Percentiles rank a stretch among this genome's conserved stretches.
These are phyloP conservation scores for Deilephila elpenor DNA, from an alignment of 2,888 invertebrate species.

Conservation along the genomic window DNA sequence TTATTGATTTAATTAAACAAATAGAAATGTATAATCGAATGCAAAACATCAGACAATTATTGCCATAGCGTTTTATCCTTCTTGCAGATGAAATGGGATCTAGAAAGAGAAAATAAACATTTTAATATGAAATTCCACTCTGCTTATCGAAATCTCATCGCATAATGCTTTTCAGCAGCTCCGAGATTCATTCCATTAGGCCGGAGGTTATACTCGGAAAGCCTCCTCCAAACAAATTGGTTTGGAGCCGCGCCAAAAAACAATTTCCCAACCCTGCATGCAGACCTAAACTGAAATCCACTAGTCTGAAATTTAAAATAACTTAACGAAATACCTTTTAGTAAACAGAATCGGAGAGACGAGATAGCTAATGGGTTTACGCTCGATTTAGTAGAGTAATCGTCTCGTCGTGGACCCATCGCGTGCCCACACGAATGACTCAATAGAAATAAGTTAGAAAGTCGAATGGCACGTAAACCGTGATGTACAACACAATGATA, in stretches of 20 bases:
- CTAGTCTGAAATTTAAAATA: conserved; percentile 3
- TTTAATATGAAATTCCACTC: background rate
- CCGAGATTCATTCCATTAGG: conserved; percentile 13
- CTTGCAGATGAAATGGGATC: no score
- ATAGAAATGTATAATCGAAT: no score
- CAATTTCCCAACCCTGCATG: conserved; percentile 5
- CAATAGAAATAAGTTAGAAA: conserved; percentile 37
- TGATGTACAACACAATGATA: conserved; percentile 23
- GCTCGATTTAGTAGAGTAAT: conserved; percentile 43
- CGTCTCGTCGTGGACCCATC: conserved; percentile 37
- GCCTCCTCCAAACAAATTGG: conserved; percentile 27
- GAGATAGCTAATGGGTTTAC: conserved; percentile 40
- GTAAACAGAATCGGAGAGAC: conserved; percentile 31
- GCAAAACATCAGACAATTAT: no score
- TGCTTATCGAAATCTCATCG: conserved; percentile 17
- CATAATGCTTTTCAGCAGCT: conserved; percentile 9
- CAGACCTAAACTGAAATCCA: background rate
- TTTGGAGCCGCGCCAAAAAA: conserved; percentile 22
- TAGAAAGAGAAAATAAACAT: background rate
- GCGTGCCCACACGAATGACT: conserved; percentile 37
- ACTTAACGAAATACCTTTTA: conserved; percentile 17
- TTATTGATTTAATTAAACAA: no score
- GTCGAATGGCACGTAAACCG: conserved; percentile 21
- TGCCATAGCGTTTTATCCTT: background rate
- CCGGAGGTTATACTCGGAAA: conserved; percentile 1